Percentiles rank a stretch among this genome's conserved stretches.
Conservation (phyloP, 2,888 invertebrate genomes). For the Caenorhabditis becei region DNA sequence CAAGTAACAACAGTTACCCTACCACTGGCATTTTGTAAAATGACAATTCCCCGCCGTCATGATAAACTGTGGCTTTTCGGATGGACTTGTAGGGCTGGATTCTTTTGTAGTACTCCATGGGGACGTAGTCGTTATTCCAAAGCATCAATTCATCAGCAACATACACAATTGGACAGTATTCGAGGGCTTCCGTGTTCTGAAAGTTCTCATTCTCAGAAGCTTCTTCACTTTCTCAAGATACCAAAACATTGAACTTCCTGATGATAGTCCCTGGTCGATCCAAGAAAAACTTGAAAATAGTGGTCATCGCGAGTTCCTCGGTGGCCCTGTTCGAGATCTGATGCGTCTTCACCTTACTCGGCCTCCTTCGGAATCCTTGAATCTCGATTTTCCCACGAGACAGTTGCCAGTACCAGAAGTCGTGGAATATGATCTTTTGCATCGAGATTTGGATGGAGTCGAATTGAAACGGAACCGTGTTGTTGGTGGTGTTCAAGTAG, state of each 20-base stretch:
- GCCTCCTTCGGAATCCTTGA: not conserved
- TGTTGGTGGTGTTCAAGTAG: not conserved
- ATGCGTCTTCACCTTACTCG: not conserved
- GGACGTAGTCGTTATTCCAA: not conserved
- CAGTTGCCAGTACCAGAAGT: not conserved
- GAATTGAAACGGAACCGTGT: not conserved
- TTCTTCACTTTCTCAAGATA: not conserved
- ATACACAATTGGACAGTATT: constrained; percentile 15
- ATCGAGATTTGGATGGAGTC: not conserved
- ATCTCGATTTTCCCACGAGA: not conserved
- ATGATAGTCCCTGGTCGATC: not conserved
- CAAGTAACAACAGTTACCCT: not conserved
- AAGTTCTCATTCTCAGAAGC: constrained; percentile 5
- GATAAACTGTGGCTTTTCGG: not conserved
- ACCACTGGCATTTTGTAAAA: not conserved
- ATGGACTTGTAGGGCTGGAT: not conserved
- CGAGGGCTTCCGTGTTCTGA: constrained; percentile 45
- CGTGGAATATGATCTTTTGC: not conserved
- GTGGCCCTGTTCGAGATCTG: not conserved
- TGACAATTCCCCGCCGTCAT: not conserved
- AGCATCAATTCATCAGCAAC: not conserved
- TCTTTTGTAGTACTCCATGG: constrained; percentile 35
- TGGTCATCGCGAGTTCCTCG: not conserved
- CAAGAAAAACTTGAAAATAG: not conserved
- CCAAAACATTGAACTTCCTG: not conserved